Conservation (phyloP, 2,888 invertebrate genomes). For the Tetrapedia diversipes region DNA sequence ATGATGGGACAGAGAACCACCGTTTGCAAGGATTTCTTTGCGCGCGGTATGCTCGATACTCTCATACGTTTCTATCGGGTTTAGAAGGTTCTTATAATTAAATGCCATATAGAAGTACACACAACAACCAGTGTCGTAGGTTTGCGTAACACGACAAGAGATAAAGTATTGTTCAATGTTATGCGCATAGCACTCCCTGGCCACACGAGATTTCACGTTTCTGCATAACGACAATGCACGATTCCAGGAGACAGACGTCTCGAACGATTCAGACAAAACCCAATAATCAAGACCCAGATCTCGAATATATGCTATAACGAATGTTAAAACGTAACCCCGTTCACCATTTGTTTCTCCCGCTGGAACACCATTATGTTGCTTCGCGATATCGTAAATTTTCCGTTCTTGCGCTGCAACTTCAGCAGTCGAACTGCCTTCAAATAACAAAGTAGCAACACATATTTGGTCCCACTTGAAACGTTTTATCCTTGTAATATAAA, state of each 20-base stretch:
- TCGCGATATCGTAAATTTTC: constrained; percentile 91
- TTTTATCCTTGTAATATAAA: constrained; percentile 94
- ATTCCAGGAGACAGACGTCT: constrained; percentile 99
- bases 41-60: constrained; percentile 94
- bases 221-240: constrained; percentile 91
- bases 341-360: constrained; percentile 97
- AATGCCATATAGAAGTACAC: constrained; percentile 97
- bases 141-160: constrained; percentile 96
- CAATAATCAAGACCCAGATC: constrained; percentile 95
- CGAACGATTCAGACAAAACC: constrained; percentile 97
- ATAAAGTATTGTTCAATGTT: constrained; percentile 87
- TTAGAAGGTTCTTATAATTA: constrained; percentile 85
- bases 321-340: constrained; percentile 97
- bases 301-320: constrained; percentile 98
- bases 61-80: constrained; percentile 93
- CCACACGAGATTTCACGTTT: constrained; percentile 94
- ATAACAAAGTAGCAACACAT: constrained; percentile 96
- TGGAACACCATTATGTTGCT: constrained; percentile 90
- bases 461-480: constrained; percentile 92
- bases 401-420: constrained; percentile 91
- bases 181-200: constrained; percentile 85
- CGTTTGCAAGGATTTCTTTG: constrained; percentile 95
- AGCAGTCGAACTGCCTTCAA: constrained; percentile 90
- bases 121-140: constrained; percentile 98
- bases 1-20: constrained; percentile 97